These are phyloP conservation scores for Hypotaenidia philippensis DNA, from an alignment of 2,797 vertebrate genomes.

Conservation along the genomic window DNA sequence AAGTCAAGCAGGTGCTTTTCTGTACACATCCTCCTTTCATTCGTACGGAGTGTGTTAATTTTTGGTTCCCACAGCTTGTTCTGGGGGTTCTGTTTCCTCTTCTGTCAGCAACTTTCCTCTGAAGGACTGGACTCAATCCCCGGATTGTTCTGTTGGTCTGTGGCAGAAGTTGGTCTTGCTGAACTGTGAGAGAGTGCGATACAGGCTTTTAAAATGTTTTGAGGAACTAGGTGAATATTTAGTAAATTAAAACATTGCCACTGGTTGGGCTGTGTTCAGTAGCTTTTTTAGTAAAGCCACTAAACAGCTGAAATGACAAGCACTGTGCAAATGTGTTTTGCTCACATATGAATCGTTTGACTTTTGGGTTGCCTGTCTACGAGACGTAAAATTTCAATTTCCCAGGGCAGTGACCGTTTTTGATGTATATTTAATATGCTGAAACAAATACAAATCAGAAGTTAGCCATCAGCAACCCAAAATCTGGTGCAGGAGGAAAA, in stretches of 20 bases:
- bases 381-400: background rate
- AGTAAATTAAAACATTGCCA: background rate
- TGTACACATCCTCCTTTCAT: background rate
- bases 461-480: background rate
- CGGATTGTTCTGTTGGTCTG: background rate
- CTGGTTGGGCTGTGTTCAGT: background rate
- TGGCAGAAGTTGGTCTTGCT: background rate
- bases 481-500: background rate
- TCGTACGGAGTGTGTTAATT: background rate
- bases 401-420: background rate
- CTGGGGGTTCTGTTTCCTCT: background rate
- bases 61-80: background rate
- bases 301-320: background rate
- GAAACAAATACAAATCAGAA: background rate
- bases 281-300: background rate
- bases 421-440: background rate
- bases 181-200: background rate
- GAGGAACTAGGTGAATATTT: background rate
- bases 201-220: background rate
- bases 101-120: background rate
- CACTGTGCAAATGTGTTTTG: background rate
- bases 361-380: background rate
- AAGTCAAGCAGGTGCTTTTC: background rate
- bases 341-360: background rate
- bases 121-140: background rate